Evolutionary conservation across 37 sponge, comb jelly and placozoan species (phyloP).

Genomic region (Beroe forskalii): DNA sequence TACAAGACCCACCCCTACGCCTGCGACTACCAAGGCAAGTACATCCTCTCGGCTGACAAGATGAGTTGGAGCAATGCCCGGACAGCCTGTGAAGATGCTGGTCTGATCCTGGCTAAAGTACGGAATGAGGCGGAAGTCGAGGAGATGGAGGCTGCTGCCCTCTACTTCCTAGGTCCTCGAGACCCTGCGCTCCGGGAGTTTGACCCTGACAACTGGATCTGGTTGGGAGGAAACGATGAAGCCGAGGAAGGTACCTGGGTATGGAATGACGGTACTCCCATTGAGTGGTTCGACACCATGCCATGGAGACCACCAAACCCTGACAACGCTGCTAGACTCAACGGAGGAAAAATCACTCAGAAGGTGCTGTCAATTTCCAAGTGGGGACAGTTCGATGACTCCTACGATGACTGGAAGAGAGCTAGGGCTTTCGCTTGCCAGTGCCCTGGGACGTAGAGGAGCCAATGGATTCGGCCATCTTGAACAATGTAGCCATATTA

Average conservation of each 20-base stretch:
- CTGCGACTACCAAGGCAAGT: constrained; percentile 62
- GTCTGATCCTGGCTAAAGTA: constrained; percentile 32
- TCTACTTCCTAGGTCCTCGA: background rate
- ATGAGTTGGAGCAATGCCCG: constrained; percentile 12
- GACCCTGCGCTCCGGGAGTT: background rate
- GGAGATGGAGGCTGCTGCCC: constrained; percentile 2
- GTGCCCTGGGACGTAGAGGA: constrained; percentile 57
- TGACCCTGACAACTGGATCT: constrained; percentile 13
- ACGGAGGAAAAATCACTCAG: background rate
- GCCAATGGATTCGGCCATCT: too few relatives aligned
- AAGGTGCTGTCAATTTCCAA: constrained; percentile 21
- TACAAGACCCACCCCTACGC: constrained; percentile 61
- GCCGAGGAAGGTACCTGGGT: constrained; percentile 19
- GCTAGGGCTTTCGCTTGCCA: constrained; percentile 47
- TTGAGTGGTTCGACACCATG: constrained; percentile 15
- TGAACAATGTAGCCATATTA: too few relatives aligned
- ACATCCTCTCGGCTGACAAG: constrained; percentile 30
- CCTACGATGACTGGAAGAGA: background rate
- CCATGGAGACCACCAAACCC: constrained; percentile 34
- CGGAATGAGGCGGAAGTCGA: constrained; percentile 32
- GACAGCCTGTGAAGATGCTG: constrained; percentile 7
- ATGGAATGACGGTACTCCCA: constrained; percentile 14
- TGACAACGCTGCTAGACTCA: constrained; percentile 3
- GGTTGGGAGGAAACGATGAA: constrained; percentile 25
- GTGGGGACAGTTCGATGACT: constrained; percentile 45